Base-by-base conservation (phyloP, 2,113 vertebrate species). In the Serilophus lunatus region DNA sequence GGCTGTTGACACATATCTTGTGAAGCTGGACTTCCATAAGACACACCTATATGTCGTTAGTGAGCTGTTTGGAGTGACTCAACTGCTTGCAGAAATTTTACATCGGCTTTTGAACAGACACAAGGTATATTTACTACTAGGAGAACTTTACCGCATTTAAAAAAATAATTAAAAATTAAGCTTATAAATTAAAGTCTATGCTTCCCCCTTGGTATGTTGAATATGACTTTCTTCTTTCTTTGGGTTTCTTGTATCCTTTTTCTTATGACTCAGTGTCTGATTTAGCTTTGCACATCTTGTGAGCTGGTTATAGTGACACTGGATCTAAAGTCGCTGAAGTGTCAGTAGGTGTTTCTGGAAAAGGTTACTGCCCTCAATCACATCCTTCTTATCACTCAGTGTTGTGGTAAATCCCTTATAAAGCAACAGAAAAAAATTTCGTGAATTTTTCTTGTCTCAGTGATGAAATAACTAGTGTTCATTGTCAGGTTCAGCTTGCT, bases 1-100 rank as follows among this genome's bases (percentile, higher is more conserved):
- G 53, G 42, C 47, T 88, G 47, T 78, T 83, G 65, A 10, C 42
- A 33, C 0, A 0, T 45, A 25, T 28, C 64, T 86, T n/a, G 47
- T 45, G 44, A 53, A 75, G 40, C 72, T 83, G 85, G 65, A 90
- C 79, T 20, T 81, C 36, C 51, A 25, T 26, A 61, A 86, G 51
- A 35, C 13, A 8, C 10, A 33, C 14, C 5, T 0, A 0, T 9
- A 11, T 0, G 0, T 24, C 66, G 18, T 50, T 49, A 63, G 31
- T 47, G 68, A 77, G 29, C 10, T 42, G 49, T 31, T 19, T 70
- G 60, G 35, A 64, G 18, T 59, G 31, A 22, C 38, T 77, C 85
- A 14, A 18, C 0, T 35, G 42, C 44, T 44, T 18, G 12, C 44
- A 66, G 36, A 42, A 60, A 51, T 70, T 36, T 54, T 72, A 35